These are phyloP conservation scores for Pocillopora grandis DNA, from an alignment of 92 coral and sea anemone species.

Conservation along the genomic window DNA sequence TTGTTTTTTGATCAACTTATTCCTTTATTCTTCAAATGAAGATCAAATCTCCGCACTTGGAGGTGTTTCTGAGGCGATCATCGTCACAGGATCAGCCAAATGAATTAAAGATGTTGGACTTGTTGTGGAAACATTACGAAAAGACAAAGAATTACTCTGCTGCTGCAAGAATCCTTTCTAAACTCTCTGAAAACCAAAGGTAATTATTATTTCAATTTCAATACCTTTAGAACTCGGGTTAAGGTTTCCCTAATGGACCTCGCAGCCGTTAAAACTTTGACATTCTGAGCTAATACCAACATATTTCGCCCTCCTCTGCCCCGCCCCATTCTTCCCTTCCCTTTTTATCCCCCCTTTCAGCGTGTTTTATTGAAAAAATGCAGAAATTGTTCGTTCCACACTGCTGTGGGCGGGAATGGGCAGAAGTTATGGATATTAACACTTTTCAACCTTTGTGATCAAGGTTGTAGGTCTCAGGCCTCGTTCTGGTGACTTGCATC, in stretches of 20 bases:
- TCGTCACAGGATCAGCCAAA: slow-evolving; percentile 72
- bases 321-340: too few species aligned
- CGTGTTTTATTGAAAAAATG: not conserved
- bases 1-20: too few species aligned
- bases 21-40: not conserved
- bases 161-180: slow-evolving; percentile 93
- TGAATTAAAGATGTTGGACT: slow-evolving; percentile 80
- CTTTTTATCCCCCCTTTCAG: not conserved
- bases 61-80: slow-evolving; percentile 67
- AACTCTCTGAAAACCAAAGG: slow-evolving; percentile 97
- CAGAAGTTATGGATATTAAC: too few species aligned
- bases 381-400: too few species aligned
- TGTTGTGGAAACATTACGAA: slow-evolving; percentile 93
- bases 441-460: too few species aligned
- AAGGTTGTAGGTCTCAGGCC: too few species aligned
- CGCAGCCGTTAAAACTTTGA: too few species aligned
- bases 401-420: too few species aligned
- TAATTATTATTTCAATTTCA: not conserved
- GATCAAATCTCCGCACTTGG: slow-evolving; percentile 77
- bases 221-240: too few species aligned
- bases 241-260: too few species aligned
- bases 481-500: too few species aligned
- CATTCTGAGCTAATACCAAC: too few species aligned
- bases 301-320: not conserved
- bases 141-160: slow-evolving; percentile 94